phyloP scores from a whole-genome alignment of 2,113 vertebrate genomes.

The Scomber scombrus region DNA sequence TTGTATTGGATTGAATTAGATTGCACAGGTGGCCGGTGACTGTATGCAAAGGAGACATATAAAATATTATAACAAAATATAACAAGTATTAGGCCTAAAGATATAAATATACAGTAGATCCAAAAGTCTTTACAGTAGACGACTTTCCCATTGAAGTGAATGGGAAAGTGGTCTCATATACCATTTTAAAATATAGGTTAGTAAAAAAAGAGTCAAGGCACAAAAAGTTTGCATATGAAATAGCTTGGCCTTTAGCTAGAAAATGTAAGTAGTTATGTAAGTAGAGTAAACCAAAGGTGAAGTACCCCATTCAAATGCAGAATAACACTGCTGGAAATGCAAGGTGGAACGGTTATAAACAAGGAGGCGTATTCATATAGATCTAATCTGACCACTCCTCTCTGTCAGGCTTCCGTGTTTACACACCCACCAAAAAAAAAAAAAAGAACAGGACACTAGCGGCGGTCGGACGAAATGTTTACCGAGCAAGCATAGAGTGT shows the following conservation, averaged over 20 bases:
- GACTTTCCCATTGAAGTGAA: too few relatives aligned
- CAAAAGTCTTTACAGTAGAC: too few relatives aligned
- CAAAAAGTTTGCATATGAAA: neutral
- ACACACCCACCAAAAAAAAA: conserved; percentile 81
- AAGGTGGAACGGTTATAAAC: conserved; percentile 42
- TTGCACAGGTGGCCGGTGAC: too few relatives aligned
- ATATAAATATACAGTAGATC: too few relatives aligned
- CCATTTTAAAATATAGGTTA: too few relatives aligned
- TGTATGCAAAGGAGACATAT: too few relatives aligned
- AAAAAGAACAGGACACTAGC: conserved; percentile 61
- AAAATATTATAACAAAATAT: too few relatives aligned
- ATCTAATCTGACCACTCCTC: conserved; percentile 46
- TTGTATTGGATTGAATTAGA: too few relatives aligned
- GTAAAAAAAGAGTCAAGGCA: too few relatives aligned
- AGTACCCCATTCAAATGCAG: neutral
- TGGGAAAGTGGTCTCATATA: too few relatives aligned
- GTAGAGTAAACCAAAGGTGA: neutral
- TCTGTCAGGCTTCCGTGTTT: conserved; percentile 86
- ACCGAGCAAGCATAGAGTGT: conserved; percentile 70
- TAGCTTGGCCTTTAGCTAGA: neutral
- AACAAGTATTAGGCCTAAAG: too few relatives aligned
- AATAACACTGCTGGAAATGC: neutral
- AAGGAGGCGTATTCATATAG: conserved; percentile 46
- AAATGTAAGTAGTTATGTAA: neutral
- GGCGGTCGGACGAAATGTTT: conserved; percentile 72